Evolutionary conservation across 2,113 vertebrate genomes (phyloP), one percentile per base, ranked within the genome.

Genomic region (Carassius carassius): DNA sequence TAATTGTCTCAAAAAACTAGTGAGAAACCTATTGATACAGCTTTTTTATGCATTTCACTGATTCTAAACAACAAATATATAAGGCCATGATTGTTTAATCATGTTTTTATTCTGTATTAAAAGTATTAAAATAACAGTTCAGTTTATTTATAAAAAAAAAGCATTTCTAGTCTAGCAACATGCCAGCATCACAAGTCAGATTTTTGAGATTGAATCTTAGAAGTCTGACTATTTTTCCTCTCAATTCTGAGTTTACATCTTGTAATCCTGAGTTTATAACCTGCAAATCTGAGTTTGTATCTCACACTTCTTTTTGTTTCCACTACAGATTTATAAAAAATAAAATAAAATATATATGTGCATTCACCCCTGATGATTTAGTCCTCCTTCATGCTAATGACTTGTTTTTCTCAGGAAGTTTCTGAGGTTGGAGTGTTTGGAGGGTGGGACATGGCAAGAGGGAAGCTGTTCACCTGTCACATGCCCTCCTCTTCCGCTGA

Each of bases 391-490:
- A 41, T 72, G 35, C 5, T 25, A 63, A 11, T 63, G 32, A 35
- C 51, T n/a, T 60, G 60, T 60, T 83, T 79, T 90, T 72, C 89
- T 4, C 89, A 99, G 98, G 90, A 97, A 95, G 88, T 95, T 96
- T 89, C 93, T 99, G 91, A 97, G 95, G 91, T 86, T 98, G 65
- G 96, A 96, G 87, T 99, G 98, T 86, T 92, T 96, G 83, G 95
- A 96, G 81, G 95, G 88, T 0, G 98, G 98, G 0, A 92, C 91
- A 77, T 99, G 98, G 98, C 95, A 97, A 79, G 92, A 93, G 49
- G 94, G 93, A 0, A 91, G 7, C 78, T 99, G 98, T 1, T 56
- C 94, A 41, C 96, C 98, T 0, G 95, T 99, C 85, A 90, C 94
- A 13, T 99, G 98, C 3, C 92, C 95, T 21, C 90, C 95, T 0